Percentiles rank a stretch among this genome's conserved stretches.
phyloP scores from a whole-genome alignment of 2,888 invertebrate species.

The Vannuccia rotundouncinata region DNA sequence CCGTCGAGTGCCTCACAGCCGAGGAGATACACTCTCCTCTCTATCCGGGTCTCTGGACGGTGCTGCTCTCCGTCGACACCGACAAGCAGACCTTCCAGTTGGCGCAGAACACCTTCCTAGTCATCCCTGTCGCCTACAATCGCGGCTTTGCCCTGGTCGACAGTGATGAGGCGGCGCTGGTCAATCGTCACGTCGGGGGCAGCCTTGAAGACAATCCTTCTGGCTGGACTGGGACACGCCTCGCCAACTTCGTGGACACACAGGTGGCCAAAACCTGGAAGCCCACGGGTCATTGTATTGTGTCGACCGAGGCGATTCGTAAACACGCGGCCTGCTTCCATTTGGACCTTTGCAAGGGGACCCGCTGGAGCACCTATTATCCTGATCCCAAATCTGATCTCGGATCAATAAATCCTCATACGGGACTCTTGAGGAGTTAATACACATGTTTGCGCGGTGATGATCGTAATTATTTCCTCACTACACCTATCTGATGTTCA shows the following conservation, averaged over 20 bases:
- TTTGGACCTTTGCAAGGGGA: background rate
- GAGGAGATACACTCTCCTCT: background rate
- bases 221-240: too few relatives aligned
- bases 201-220: too few relatives aligned
- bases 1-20: background rate
- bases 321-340: background rate
- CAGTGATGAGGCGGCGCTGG: background rate
- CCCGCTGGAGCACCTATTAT: background rate
- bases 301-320: background rate
- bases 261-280: background rate
- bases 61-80: background rate
- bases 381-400: conserved; percentile 1
- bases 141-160: background rate
- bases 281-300: background rate
- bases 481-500: too few relatives aligned
- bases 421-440: background rate
- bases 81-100: background rate
- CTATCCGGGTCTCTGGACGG: background rate
- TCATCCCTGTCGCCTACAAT: background rate
- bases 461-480: too few relatives aligned
- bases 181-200: background rate
- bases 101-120: background rate
- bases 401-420: background rate
- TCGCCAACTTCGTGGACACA: background rate
- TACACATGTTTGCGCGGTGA: too few relatives aligned